Percentiles rank a stretch among this genome's conserved stretches.
Evolutionary conservation across 2,888 invertebrate species (phyloP).

Genomic region (Empis stercorea): DNA sequence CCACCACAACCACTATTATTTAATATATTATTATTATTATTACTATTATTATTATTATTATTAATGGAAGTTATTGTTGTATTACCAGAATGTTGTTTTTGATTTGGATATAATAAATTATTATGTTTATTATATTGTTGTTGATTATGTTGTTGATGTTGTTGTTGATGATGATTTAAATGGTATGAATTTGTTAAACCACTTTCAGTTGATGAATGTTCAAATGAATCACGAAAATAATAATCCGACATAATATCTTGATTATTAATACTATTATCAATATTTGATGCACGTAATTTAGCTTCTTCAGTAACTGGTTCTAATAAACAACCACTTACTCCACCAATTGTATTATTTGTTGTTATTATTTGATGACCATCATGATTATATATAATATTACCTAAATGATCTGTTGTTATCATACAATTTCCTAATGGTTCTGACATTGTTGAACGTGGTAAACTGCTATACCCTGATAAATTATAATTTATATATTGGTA

Average conservation of each 20-base stretch:
- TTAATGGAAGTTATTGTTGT: slow-evolving; percentile 23
- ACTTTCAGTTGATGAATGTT: slow-evolving; percentile 70
- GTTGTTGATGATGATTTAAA: slow-evolving; percentile 10
- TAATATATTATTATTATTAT: slow-evolving; percentile 5
- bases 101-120: slow-evolving; percentile 18
- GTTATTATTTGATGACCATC: slow-evolving; percentile 34
- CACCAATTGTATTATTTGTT: slow-evolving; percentile 12
- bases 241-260: slow-evolving; percentile 42
- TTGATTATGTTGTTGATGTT: slow-evolving; percentile 18
- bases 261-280: slow-evolving; percentile 18
- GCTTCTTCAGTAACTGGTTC: slow-evolving; percentile 58
- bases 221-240: slow-evolving; percentile 60
- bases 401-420: slow-evolving; percentile 23
- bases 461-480: slow-evolving; percentile 62
- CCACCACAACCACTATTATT: neutral
- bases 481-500: slow-evolving; percentile 11
- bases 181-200: slow-evolving; percentile 39
- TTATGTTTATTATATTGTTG: slow-evolving; percentile 16
- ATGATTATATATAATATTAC: slow-evolving; percentile 40
- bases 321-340: slow-evolving; percentile 34
- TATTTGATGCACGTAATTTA: slow-evolving; percentile 27
- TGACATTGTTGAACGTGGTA: slow-evolving; percentile 73
- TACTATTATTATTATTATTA: slow-evolving; percentile 13
- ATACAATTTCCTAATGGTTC: slow-evolving; percentile 45
- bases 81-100: slow-evolving; percentile 19